These are phyloP conservation scores for Notechis scutatus DNA, from an alignment of 2,113 vertebrate genomes.

Conservation along the genomic window DNA sequence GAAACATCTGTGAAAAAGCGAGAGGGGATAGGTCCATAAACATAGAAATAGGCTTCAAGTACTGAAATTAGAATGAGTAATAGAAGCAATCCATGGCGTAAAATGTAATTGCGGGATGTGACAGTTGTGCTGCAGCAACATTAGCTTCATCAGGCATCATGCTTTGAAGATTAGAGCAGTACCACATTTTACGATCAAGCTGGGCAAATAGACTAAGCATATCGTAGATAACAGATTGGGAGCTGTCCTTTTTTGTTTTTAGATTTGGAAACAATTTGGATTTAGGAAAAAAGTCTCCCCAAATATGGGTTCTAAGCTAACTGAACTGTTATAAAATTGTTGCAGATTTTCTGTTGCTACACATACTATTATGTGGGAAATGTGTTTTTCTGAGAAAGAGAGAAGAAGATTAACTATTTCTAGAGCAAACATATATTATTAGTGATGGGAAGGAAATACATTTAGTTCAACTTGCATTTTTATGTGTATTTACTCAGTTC, in stretches of 20 bases:
- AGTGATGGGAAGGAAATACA: background rate
- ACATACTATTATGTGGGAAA: background rate
- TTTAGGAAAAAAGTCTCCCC: background rate
- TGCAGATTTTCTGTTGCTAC: background rate
- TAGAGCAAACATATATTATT: background rate
- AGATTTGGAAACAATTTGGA: slow-evolving; percentile 21
- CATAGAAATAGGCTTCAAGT: slow-evolving; percentile 19
- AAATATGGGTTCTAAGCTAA: background rate
- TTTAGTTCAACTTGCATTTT: background rate
- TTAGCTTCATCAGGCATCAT: slow-evolving; percentile 23
- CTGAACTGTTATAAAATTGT: slow-evolving; percentile 1
- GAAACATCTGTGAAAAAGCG: slow-evolving; percentile 31
- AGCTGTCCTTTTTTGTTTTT: background rate
- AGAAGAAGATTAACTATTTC: background rate
- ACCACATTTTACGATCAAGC: slow-evolving; percentile 22
- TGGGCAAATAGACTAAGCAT: background rate
- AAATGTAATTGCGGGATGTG: slow-evolving; percentile 57
- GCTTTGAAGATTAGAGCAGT: slow-evolving; percentile 40
- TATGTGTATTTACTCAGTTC: background rate
- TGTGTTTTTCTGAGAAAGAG: background rate
- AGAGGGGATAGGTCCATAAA: slow-evolving; percentile 12
- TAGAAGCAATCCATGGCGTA: background rate
- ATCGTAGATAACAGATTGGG: slow-evolving; percentile 37
- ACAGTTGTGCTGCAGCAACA: slow-evolving; percentile 26
- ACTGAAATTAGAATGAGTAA: slow-evolving; percentile 8